Base-by-base conservation (phyloP, 1,140 invertebrate genomes). In the Pinna nobilis region DNA sequence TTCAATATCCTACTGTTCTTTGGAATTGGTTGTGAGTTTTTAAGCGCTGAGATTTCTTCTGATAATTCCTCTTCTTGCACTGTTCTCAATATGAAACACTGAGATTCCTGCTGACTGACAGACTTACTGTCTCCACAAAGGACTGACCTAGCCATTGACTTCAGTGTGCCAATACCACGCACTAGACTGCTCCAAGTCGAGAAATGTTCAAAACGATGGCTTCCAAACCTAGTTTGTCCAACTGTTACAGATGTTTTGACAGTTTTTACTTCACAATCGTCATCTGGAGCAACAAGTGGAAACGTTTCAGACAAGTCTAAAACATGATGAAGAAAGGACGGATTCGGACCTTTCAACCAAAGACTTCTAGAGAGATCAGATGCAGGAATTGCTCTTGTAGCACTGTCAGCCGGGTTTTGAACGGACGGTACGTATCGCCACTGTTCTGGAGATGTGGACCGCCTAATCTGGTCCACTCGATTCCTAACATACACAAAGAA, bases 401-500 rank as follows among this genome's bases (percentile, higher is more conserved):
- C 51, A 6, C 18, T 2, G 53, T 72, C 63, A 20, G 69, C 69
- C 35, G 66, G 51, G 28, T 65, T 70, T 6, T 51, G 3, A 37
- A 49, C 49, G 15, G 65, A 37, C 15, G 61, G 1, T n/a, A 75
- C 5, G 33, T 65, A 67, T 15, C 28, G 47, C 74, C 69, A 76
- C 32, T 72, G 57, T 32, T 51, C 23, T 28, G 68, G 15, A 41
- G 32, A 20, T n/a, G 68, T 69, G n/a, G 35, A 20, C 15, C 37
- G 49, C n/a, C 9, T 51, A n/a, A 75, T 78, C 23, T 30, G 51
- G 32, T 60, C 35, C 9, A 78, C 72, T 35, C 76, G 7, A 60
- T 80, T 78, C 9, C 33, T 30, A 18, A 80, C 72, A 67, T 78
- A 80, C 11, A 13, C 67, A 44, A 49, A 73, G 44, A 79, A 79